Evolutionary conservation across 2,113 vertebrate genomes (phyloP).

Genomic region (Delphinapterus leucas): DNA sequence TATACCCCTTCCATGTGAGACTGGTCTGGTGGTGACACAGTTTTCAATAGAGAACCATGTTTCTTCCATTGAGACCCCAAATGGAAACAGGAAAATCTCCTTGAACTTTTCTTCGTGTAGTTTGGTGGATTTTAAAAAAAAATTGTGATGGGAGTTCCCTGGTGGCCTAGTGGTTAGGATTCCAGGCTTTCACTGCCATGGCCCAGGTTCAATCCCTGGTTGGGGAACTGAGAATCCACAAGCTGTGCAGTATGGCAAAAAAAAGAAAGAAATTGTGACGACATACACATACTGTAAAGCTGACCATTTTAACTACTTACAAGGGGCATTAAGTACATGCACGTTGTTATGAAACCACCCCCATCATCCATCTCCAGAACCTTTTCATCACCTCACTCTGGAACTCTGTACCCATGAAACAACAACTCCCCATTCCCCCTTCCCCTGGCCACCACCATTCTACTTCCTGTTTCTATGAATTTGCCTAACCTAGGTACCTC

Average conservation of each 20-base stretch:
- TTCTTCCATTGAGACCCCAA: neutral
- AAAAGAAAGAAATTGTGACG: too few relatives aligned
- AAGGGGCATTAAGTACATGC: neutral
- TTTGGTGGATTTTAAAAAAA: neutral
- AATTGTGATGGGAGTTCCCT: too few relatives aligned
- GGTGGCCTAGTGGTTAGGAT: too few relatives aligned
- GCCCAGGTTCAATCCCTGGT: too few relatives aligned
- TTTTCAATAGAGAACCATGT: neutral
- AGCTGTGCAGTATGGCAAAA: too few relatives aligned
- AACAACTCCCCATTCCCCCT: too few relatives aligned
- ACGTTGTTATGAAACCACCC: neutral
- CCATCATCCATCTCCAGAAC: neutral
- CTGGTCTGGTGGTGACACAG: accelerated
- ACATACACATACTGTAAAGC: neutral
- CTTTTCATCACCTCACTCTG: neutral
- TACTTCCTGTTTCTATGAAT: neutral
- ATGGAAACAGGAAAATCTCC: neutral
- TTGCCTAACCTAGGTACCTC: neutral
- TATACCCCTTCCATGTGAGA: too few relatives aligned
- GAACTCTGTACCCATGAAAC: neutral
- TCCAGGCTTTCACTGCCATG: too few relatives aligned
- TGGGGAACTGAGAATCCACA: too few relatives aligned
- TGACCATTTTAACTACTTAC: neutral
- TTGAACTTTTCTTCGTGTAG: neutral
- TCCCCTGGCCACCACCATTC: neutral